phyloP scores from a whole-genome alignment of 1,140 invertebrate genomes.

The Solenopsis fugax region DNA sequence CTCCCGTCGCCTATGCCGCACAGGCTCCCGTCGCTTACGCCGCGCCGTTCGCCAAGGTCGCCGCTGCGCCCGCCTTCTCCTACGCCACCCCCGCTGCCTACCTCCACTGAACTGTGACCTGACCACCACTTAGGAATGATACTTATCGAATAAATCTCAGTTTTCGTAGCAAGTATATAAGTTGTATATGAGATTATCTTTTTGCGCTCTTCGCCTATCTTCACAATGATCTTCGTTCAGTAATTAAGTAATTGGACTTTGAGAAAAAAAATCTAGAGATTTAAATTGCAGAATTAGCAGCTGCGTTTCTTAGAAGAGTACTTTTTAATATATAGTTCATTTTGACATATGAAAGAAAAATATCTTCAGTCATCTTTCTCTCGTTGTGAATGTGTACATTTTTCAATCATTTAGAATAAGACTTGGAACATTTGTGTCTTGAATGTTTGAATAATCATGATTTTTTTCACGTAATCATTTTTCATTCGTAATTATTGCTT shows the following conservation, averaged over 20 bases:
- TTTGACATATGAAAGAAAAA: neutral
- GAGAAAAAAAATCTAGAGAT: neutral
- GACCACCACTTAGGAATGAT: conserved; percentile 62
- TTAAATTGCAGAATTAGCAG: neutral
- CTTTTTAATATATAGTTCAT: conserved; percentile 12
- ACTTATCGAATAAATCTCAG: conserved; percentile 64
- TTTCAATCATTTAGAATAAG: conserved; percentile 18
- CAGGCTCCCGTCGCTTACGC: conserved; percentile 56
- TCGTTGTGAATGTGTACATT: neutral
- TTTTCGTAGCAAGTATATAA: conserved; percentile 67
- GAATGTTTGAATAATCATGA: conserved; percentile 17
- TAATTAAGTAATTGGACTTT: conserved; percentile 2
- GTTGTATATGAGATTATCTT: neutral
- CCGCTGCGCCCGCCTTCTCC: conserved; percentile 39
- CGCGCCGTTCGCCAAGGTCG: conserved; percentile 54
- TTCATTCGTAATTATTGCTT: neutral
- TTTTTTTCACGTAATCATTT: neutral
- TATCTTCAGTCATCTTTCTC: neutral
- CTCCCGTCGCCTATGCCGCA: conserved; percentile 54
- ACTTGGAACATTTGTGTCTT: neutral
- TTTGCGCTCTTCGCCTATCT: neutral
- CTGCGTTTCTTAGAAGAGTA: neutral
- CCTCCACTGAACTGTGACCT: conserved; percentile 74
- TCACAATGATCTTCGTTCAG: neutral
- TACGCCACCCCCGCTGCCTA: conserved; percentile 68